Evolutionary conservation across 2,797 vertebrate species (phyloP), one percentile per base, ranked within the genome.

Genomic region (Neosilurus hyrtlii): DNA sequence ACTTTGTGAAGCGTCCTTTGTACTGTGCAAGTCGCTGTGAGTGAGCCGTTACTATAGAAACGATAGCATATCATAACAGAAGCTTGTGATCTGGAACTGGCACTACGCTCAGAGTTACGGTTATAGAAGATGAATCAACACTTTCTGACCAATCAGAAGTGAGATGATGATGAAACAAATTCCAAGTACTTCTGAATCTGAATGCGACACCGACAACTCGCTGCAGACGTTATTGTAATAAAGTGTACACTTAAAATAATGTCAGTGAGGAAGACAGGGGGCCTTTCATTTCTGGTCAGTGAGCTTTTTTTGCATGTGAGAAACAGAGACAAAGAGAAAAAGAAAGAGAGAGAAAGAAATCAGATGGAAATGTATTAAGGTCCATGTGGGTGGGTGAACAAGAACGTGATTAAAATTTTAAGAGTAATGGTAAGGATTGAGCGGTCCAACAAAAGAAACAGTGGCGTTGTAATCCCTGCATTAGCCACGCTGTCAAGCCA

Each of bases 401-500:
- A 20, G 52, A 80, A 82, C 77, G 82, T 88, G 87, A 82, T 62
- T 74, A 35, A 67, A 77, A 83, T 86, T 15, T 59, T 56, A 83
- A 87, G 77, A 67, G n/a, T 75, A 37, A 63, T 9, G 72, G 56
- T 71, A 35, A 68, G 70, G 76, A 76, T 80, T 79, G 82, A 83
- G 73, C 80, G 37, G 67, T 54, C 82, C 52, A 51, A 80, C 79
- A 83, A 80, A 87, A 74, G 76, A 85, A 87, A 79, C 15, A 54
- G 35, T 26, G 20, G 12, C 57, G 75, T 78, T 82, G 82, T 88
- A 86, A 88, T 88, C 85, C 73, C 82, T 79, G 78, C 77, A 85
- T 88, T 88, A 88, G 80, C 79, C 59, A 59, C 81, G 57, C 84
- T 85, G 80, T 82, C 86, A 79, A 86, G 82, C 66, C 82, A 75